Percentiles rank a stretch among this genome's conserved stretches.
phyloP scores from a whole-genome alignment of 53 echinoderm and acorn worm genomes.

The Crossaster papposus region DNA sequence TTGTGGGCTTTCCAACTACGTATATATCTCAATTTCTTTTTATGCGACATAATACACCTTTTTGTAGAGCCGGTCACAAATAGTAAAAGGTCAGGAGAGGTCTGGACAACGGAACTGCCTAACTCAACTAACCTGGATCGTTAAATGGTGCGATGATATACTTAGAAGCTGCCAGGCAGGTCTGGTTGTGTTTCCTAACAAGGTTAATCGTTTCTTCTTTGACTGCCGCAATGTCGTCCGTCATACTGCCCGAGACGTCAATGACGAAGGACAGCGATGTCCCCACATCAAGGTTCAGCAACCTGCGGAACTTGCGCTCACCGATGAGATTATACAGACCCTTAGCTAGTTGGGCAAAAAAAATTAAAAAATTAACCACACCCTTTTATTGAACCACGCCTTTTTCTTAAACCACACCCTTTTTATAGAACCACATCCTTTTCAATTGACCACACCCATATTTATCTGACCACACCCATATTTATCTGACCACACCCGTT shows the following conservation, averaged over 20 bases:
- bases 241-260: constrained; percentile 58
- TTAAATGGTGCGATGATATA: constrained; percentile 60
- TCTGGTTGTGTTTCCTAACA: background rate
- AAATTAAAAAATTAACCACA: background rate
- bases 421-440: background rate
- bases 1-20: too few species aligned
- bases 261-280: constrained; percentile 58
- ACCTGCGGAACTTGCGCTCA: constrained; percentile 44
- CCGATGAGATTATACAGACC: constrained; percentile 31
- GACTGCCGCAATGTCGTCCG: constrained; percentile 54
- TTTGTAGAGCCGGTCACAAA: too few species aligned
- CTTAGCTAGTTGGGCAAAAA: background rate
- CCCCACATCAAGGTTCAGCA: constrained; percentile 61
- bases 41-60: too few species aligned
- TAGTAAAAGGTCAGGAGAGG: too few species aligned
- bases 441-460: too few species aligned
- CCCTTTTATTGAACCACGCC: background rate
- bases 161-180: constrained; percentile 30
- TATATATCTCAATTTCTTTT: too few species aligned
- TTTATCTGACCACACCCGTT: too few species aligned
- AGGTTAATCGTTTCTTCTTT: constrained; percentile 44
- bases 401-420: background rate
- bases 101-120: too few species aligned
- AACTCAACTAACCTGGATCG: constrained; percentile 49
- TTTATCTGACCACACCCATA: too few species aligned